Evolutionary conservation across 2,113 vertebrate genomes (phyloP), one percentile per base, ranked within the genome.

Genomic region (Xenotilapia leptura): DNA sequence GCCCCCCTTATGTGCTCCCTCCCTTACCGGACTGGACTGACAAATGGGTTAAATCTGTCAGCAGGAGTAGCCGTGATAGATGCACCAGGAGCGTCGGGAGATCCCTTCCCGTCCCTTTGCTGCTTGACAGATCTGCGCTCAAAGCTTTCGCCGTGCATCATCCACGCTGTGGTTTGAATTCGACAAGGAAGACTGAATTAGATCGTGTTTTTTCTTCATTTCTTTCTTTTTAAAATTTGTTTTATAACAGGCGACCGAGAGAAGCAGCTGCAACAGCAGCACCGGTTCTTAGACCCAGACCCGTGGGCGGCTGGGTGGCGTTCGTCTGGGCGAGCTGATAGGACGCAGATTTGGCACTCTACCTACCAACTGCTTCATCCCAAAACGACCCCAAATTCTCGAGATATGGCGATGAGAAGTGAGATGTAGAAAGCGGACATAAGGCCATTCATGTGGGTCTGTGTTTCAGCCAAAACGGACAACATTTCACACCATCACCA

Each of bases 291-390:
- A 92, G 90, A 93, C 87, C 86, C 93, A 94, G 94, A 95, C 93
- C 93, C 90, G 94, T 95, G 94, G 94, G 94, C 90, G 93, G 88
- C 90, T 93, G 91, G 92, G 94, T 88, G 93, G 90, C 92, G 90
- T 93, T 92, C 86, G 92, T 93, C 93, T 93, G 93, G 85, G 90
- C 42, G 87, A 91, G 79, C 90, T 88, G 82, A 89, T 28, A 89
- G 90, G 82, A 91, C 85, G 70, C 77, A 84, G 80, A 92, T 88
- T 80, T 90, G 88, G 70, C 65, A 81, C 81, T 88, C 73, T 73
- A 65, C 84, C 84, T 86, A 65, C 79, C 91, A 86, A 89, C 79
- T 68, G 84, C 91, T 88, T 88, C 90, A 79, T 70, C 88, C 68
- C 31, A 86, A 65, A 75, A 85, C 58, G 73, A 81, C 73, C 51